Evolutionary conservation across 2,797 vertebrate species (phyloP).

Genomic region (Sebastes hopkinsi): DNA sequence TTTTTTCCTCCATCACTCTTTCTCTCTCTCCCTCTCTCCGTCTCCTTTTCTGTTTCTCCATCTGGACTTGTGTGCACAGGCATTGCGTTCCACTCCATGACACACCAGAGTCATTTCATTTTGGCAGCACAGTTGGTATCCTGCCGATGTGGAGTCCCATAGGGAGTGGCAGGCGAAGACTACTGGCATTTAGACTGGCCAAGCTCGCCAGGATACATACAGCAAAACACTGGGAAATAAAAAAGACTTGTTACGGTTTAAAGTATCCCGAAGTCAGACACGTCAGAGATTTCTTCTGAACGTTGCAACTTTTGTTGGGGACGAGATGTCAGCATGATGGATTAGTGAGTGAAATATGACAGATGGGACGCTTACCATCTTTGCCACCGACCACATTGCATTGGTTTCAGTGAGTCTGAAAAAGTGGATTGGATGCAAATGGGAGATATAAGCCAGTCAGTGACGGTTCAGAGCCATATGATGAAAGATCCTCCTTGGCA

Average conservation of each 20-base stretch:
- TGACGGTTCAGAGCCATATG: not conserved
- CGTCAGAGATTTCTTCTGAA: not conserved
- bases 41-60: conserved; percentile 66
- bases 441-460: not conserved
- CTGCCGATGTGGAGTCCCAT: conserved; percentile 60
- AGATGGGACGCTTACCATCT: not conserved
- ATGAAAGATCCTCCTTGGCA: not conserved
- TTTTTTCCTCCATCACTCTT: conserved; percentile 35
- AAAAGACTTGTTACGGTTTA: not conserved
- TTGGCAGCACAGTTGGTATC: conserved; percentile 70
- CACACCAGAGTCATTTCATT: conserved; percentile 74
- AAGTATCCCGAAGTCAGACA: not conserved
- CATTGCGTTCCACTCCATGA: conserved; percentile 72
- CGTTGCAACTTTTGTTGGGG: not conserved
- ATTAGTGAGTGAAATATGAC: not conserved
- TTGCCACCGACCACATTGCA: not conserved
- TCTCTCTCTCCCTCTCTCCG: conserved; percentile 5
- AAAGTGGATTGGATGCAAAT: not conserved
- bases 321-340: not conserved
- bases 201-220: not conserved
- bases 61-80: conserved; percentile 69
- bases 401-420: not conserved
- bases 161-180: conserved; percentile 64
- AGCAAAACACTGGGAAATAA: not conserved
- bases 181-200: conserved; percentile 53